phyloP scores from a whole-genome alignment of 2,113 vertebrate species.

The Passer montanus region DNA sequence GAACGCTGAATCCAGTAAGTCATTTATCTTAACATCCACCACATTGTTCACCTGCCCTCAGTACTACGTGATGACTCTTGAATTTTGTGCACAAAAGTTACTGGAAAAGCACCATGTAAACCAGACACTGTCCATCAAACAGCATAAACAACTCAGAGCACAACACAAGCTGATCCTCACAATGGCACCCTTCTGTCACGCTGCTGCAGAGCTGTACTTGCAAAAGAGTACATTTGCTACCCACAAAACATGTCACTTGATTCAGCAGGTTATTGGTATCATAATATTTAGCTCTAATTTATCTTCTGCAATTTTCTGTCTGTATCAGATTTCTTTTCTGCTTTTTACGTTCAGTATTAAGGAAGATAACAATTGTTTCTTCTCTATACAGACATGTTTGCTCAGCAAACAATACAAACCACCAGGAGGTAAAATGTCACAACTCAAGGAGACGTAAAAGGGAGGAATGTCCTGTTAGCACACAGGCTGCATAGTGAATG shows the following conservation, averaged over 20 bases:
- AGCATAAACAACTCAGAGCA: not conserved
- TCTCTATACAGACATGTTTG: not conserved
- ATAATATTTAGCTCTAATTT: constrained; percentile 9
- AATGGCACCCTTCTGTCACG: not conserved
- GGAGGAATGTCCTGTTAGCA: not conserved
- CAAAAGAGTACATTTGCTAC: not conserved
- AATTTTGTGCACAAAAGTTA: not conserved
- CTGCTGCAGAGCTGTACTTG: not conserved
- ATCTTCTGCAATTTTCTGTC: not conserved
- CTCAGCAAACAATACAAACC: constrained; percentile 33
- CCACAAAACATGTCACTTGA: not conserved
- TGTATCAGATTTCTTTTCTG: not conserved
- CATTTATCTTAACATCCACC: constrained; percentile 3
- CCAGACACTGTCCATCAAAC: not conserved
- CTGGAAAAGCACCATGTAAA: not conserved
- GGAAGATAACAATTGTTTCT: not conserved
- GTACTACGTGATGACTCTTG: not conserved
- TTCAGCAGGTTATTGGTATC: not conserved
- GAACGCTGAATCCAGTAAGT: constrained; percentile 12
- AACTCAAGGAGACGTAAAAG: constrained; percentile 33
- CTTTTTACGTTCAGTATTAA: not conserved
- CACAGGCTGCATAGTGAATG: not conserved
- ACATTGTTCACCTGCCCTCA: not conserved
- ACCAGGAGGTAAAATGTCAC: constrained; percentile 60
- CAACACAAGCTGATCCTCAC: not conserved